These are phyloP conservation scores for Stomatorhinus ivindoensis DNA, from an alignment of 2,113 vertebrate species.

Conservation along the genomic window DNA sequence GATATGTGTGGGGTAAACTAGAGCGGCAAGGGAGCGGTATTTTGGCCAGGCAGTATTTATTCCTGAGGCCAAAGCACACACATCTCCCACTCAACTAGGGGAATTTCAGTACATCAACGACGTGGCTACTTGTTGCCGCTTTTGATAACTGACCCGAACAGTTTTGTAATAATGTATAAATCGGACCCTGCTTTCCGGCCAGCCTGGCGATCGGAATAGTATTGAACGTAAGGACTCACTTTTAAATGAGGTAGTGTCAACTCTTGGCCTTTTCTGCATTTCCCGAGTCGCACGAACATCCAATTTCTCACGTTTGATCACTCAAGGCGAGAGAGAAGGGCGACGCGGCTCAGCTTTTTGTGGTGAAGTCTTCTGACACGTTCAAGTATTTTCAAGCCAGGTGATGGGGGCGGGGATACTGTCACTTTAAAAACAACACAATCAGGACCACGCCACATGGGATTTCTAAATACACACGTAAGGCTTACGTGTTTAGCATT, in stretches of 20 bases:
- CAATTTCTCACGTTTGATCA: not conserved
- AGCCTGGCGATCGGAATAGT: not conserved
- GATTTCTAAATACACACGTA: slow-evolving; percentile 71
- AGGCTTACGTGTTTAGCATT: slow-evolving; percentile 69
- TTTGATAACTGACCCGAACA: not conserved
- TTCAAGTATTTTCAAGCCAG: slow-evolving; percentile 65
- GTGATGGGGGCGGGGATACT: slow-evolving; percentile 52
- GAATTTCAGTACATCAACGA: not conserved
- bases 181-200: not conserved
- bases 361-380: slow-evolving; percentile 34
- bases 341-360: not conserved
- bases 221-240: not conserved
- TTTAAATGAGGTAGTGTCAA: not conserved
- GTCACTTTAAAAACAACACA: slow-evolving; percentile 59
- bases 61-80: not conserved
- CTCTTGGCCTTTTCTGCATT: not conserved
- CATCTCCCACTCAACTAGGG: not conserved
- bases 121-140: not conserved
- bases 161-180: not conserved
- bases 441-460: slow-evolving; percentile 33
- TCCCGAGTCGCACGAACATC: not conserved
- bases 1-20: not conserved
- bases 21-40: not conserved
- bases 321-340: not conserved
- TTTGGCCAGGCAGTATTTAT: not conserved